These are phyloP conservation scores for Urocolius indicus DNA, from an alignment of 2,113 vertebrate genomes.

Conservation along the genomic window DNA sequence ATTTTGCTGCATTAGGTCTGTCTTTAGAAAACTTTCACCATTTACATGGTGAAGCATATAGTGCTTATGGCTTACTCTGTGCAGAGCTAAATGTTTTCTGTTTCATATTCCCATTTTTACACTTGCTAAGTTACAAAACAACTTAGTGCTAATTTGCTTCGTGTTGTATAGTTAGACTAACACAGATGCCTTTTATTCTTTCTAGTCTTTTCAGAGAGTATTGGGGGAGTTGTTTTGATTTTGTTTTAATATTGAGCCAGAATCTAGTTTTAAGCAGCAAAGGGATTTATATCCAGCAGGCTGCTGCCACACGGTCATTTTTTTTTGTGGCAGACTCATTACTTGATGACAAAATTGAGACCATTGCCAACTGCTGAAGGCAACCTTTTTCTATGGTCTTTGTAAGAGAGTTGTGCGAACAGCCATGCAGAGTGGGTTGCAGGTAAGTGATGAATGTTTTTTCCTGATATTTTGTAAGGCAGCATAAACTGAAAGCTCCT, in stretches of 20 bases:
- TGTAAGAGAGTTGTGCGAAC: not conserved
- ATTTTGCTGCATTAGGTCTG: not conserved
- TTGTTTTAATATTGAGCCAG: constrained; percentile 23
- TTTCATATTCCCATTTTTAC: not conserved
- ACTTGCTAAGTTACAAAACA: not conserved
- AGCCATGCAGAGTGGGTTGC: not conserved
- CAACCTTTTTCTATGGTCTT: not conserved
- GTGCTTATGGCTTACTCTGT: not conserved
- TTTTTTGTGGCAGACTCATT: constrained; percentile 40
- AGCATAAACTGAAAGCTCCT: not conserved
- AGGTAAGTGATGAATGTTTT: not conserved
- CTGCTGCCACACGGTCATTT: not conserved
- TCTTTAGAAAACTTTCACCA: not conserved
- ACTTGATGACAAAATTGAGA: constrained; percentile 33
- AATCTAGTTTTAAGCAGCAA: constrained; percentile 9
- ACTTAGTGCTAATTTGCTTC: not conserved
- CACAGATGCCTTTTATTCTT: not conserved
- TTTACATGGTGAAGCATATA: not conserved
- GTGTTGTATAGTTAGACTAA: not conserved
- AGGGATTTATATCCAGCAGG: not conserved
- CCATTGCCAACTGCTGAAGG: not conserved
- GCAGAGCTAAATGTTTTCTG: not conserved
- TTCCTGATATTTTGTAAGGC: not conserved
- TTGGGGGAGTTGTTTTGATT: not conserved
- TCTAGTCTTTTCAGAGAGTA: not conserved